These are phyloP conservation scores for Oreortyx pictus DNA, from an alignment of 2,797 vertebrate species.

Conservation along the genomic window DNA sequence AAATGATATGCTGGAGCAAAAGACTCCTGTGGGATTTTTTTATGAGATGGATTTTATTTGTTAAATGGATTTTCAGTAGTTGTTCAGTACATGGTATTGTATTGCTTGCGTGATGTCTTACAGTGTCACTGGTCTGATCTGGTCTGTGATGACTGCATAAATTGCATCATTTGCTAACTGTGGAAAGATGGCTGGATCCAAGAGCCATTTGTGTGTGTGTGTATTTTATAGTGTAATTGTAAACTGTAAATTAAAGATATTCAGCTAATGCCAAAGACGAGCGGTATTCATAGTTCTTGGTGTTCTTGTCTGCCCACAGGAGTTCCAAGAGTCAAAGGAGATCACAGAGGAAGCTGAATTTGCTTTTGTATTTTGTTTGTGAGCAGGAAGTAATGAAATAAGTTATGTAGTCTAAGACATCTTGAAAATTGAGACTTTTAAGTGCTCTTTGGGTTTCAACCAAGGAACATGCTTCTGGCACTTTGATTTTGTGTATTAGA, in stretches of 20 bases:
- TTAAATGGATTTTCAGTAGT: constrained; percentile 57
- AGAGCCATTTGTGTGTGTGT: background rate
- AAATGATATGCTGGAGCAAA: constrained; percentile 18
- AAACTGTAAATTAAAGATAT: constrained; percentile 16
- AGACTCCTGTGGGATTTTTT: constrained; percentile 21
- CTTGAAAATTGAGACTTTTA: constrained; percentile 27
- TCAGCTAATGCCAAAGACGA: background rate
- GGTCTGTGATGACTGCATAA: constrained; percentile 56
- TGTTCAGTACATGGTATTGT: constrained; percentile 43
- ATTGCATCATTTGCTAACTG: constrained; percentile 49
- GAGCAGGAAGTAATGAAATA: background rate
- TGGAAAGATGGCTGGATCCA: constrained; percentile 37
- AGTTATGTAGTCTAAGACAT: constrained; percentile 6
- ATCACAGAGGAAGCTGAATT: background rate
- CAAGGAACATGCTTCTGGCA: background rate
- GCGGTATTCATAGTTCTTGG: background rate
- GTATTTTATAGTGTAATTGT: constrained; percentile 1
- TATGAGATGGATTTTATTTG: constrained; percentile 46
- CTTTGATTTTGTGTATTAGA: constrained; percentile 33
- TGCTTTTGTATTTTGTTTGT: constrained; percentile 11
- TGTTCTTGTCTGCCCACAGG: background rate
- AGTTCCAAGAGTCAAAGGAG: background rate
- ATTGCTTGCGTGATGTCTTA: constrained; percentile 32
- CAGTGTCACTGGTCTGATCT: constrained; percentile 51
- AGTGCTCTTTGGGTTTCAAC: constrained; percentile 22